Base-by-base conservation (phyloP, 2,797 vertebrate species). In the Melanotaenia nigrans region DNA sequence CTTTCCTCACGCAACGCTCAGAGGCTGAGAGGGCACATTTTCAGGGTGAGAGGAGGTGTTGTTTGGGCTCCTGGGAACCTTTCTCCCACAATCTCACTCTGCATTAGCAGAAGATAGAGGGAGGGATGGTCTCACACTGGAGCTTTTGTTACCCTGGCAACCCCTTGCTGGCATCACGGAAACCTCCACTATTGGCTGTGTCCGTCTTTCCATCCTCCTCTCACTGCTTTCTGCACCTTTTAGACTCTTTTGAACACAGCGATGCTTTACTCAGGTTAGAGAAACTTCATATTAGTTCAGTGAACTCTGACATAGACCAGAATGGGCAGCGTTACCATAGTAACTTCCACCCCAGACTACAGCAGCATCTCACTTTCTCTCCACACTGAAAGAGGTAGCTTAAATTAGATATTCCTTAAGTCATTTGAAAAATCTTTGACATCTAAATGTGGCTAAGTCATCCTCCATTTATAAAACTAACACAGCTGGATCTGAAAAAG, bases 41-140 rank as follows among this genome's bases (percentile, higher is more conserved):
- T 84, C 68, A 80, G 81, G 85, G 81, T 89, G 75, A 83, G 75
- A 84, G 75, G 88, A 80, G 75, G 56, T 70, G 77, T 79, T 79
- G 71, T 87, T 76, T 72, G 78, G 47, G 56, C 65, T 79, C 64
- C 74, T 89, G 83, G 75, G 84, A 87, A 75, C 75, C 24, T 47
- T 58, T 83, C 77, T 62, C 76, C 81, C 61, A 66, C 71, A 62
- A 56, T 61, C 70, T 83, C 70, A 3, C 33, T 67, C 18, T 10
- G 35, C 9, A n/a, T 72, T 56, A 65, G 68, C 74, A 74, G 74
- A 58, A 82, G 45, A 73, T 79, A 14, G 3, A 71, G 66, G 54
- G 54, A 72, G 68, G 77, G 51, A 73, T 64, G 45, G 54, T 28
- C 36, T 49, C 67, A 87, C 76, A 87, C 73, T 65, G 56, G 45